phyloP scores from a whole-genome alignment of 92 coral and sea anemone species.

The Micromussa lordhowensis region DNA sequence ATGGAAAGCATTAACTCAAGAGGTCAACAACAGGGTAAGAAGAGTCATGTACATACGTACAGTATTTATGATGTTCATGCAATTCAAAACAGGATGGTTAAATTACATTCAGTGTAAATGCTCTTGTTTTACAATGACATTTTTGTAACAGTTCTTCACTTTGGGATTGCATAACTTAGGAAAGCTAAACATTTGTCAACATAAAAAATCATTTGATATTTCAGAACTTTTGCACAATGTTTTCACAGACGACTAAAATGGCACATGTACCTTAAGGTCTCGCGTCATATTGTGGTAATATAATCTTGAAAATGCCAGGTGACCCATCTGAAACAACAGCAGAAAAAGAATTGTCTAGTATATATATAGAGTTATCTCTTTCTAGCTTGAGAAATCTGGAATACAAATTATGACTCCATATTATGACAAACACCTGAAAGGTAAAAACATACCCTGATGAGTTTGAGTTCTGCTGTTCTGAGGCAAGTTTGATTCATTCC shows the following conservation, averaged over 20 bases:
- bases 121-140: background rate
- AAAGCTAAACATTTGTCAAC: background rate
- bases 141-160: background rate
- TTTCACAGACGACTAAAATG: background rate
- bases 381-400: background rate
- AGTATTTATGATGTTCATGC: no score
- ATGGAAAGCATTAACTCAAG: no score
- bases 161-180: background rate
- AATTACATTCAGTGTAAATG: background rate
- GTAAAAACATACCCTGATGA: constrained; percentile 78
- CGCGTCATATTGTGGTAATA: constrained; percentile 80
- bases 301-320: constrained; percentile 84
- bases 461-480: constrained; percentile 84
- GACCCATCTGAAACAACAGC: constrained; percentile 78
- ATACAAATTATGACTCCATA: no score
- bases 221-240: background rate
- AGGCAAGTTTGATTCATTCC: constrained; percentile 73
- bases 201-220: background rate
- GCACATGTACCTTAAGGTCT: constrained; percentile 76
- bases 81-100: no score
- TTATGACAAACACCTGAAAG: no score
- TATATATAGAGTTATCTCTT: background rate
- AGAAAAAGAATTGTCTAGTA: background rate
- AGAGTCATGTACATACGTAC: background rate
- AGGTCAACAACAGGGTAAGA: background rate